Evolutionary conservation across 2,113 vertebrate species (phyloP).

Genomic region (Odontophorus gujanensis): DNA sequence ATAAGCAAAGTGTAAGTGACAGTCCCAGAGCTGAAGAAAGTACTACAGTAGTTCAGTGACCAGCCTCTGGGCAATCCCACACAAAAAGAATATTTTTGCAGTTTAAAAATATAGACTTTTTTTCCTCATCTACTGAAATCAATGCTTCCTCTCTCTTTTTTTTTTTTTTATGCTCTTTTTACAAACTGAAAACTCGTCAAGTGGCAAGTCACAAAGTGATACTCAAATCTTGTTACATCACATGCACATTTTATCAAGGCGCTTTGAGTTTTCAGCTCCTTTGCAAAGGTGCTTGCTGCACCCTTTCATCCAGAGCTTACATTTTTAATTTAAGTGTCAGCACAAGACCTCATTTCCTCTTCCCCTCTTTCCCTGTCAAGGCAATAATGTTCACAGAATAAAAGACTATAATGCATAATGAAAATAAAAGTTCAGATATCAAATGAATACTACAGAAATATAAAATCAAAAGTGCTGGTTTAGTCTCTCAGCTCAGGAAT

Average conservation of each 20-base stretch:
- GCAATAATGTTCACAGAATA: background rate
- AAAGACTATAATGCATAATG: background rate
- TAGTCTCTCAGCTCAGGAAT: background rate
- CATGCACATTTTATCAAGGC: background rate
- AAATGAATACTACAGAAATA: background rate
- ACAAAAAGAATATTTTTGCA: background rate
- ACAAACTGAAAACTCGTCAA: background rate
- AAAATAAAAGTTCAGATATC: background rate
- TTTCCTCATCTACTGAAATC: background rate
- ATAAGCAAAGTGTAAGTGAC: background rate
- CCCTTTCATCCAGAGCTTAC: background rate
- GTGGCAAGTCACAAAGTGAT: background rate
- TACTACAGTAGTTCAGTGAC: fast-evolving
- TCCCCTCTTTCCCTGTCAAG: background rate
- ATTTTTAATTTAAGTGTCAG: conserved; percentile 1
- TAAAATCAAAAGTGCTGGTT: background rate
- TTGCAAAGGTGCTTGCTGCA: background rate
- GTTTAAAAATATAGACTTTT: background rate
- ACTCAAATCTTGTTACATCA: background rate
- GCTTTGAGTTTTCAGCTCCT: background rate
- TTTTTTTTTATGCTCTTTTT: background rate
- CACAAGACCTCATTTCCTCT: background rate
- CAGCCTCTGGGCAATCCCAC: background rate
- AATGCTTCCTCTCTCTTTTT: background rate
- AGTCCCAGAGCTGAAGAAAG: background rate